phyloP scores from a whole-genome alignment of 2,888 invertebrate genomes.

The Margaritifera margaritifera region DNA sequence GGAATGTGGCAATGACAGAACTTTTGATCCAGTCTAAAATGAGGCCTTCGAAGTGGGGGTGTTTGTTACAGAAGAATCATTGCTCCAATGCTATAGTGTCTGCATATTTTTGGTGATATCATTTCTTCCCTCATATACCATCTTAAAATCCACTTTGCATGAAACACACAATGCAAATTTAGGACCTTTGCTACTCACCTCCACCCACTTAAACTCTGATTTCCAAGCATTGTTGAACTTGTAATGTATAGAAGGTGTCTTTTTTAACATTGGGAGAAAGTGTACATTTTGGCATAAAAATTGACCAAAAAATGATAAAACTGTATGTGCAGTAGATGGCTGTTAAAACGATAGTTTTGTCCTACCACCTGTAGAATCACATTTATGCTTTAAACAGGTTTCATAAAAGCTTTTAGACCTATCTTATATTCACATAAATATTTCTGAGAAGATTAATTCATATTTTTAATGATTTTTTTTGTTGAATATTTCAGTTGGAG shows the following conservation, averaged over 20 bases:
- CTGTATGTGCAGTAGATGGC: slow-evolving; percentile 3
- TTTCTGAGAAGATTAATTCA: neutral
- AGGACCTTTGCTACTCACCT: too few relatives aligned
- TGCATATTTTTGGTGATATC: neutral
- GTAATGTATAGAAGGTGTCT: too few relatives aligned
- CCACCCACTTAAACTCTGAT: too few relatives aligned
- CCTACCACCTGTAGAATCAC: neutral
- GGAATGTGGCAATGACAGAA: too few relatives aligned
- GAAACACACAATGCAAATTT: neutral
- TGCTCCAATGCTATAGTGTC: neutral
- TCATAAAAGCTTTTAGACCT: neutral
- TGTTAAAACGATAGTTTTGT: neutral
- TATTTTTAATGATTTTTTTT: slow-evolving; percentile 1
- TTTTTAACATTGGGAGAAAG: too few relatives aligned
- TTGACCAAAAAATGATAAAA: too few relatives aligned
- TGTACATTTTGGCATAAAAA: too few relatives aligned
- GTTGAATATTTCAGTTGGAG: slow-evolving; percentile 56
- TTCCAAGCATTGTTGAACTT: too few relatives aligned
- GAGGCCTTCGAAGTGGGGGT: too few relatives aligned
- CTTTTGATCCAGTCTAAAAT: too few relatives aligned
- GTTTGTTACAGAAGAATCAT: neutral
- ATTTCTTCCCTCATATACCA: neutral
- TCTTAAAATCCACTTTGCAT: neutral
- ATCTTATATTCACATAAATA: neutral
- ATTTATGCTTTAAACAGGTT: too few relatives aligned